Conservation (phyloP, 2,797 vertebrate genomes). For the Onychomys leucogaster region DNA sequence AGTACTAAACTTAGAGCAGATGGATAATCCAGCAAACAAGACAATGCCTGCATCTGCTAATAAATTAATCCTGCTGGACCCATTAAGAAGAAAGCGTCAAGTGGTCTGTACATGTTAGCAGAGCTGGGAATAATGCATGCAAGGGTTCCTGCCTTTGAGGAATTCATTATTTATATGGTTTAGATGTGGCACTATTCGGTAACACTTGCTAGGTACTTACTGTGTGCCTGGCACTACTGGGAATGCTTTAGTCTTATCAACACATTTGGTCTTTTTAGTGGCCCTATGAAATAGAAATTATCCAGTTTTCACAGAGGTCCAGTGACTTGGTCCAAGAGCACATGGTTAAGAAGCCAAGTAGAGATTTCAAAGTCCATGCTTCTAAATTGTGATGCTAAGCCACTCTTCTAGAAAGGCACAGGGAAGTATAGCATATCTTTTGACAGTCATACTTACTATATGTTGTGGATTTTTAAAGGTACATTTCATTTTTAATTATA, state of each 20-base stretch:
- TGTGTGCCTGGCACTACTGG: not conserved
- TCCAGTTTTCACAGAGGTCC: not conserved
- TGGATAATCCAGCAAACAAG: slow-evolving; percentile 72
- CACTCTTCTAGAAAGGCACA: not conserved
- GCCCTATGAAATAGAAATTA: not conserved
- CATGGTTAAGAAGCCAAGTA: not conserved
- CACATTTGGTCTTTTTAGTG: not conserved
- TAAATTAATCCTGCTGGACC: slow-evolving; percentile 63
- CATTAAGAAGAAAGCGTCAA: slow-evolving; percentile 26
- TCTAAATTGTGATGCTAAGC: not conserved
- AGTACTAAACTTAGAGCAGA: slow-evolving; percentile 78
- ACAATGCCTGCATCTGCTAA: slow-evolving; percentile 75
- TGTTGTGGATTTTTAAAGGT: not conserved
- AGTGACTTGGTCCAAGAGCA: not conserved
- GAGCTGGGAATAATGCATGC: slow-evolving; percentile 11
- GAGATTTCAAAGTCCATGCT: not conserved
- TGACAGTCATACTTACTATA: not conserved
- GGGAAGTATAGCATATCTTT: not conserved
- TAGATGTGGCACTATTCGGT: slow-evolving; percentile 22
- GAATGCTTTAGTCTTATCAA: not conserved
- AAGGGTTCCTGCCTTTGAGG: slow-evolving; percentile 47
- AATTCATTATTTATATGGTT: not conserved
- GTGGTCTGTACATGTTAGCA: not conserved
- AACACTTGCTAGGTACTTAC: slow-evolving; percentile 1
- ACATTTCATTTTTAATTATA: not conserved